phyloP scores from a whole-genome alignment of 2,113 vertebrate genomes.

The Chaetorhynchus papuensis region DNA sequence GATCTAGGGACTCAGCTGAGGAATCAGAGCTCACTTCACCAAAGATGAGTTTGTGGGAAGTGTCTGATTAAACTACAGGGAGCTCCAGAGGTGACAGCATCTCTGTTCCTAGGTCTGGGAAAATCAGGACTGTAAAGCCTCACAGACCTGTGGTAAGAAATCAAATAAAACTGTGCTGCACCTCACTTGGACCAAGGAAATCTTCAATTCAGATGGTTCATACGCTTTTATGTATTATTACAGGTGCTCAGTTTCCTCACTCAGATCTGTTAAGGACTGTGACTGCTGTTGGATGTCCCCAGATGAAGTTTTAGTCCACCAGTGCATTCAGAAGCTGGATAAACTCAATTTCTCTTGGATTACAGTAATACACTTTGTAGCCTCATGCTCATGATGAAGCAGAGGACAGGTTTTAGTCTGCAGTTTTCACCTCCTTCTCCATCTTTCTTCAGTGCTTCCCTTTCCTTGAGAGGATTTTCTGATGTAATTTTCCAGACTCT shows the following conservation, averaged over 20 bases:
- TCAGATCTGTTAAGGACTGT: background rate
- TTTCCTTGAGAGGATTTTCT: background rate
- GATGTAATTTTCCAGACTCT: background rate
- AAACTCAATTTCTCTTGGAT: background rate
- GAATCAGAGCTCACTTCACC: background rate
- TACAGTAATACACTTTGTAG: background rate
- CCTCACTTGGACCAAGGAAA: background rate
- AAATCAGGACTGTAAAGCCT: background rate
- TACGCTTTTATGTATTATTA: fast-evolving
- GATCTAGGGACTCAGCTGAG: background rate
- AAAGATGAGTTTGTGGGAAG: background rate
- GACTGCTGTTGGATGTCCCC: background rate
- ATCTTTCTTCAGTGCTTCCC: background rate
- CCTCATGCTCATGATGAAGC: background rate
- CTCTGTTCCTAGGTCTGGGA: background rate
- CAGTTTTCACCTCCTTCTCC: background rate
- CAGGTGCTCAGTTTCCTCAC: background rate
- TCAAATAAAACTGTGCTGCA: background rate
- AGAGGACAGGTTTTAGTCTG: background rate
- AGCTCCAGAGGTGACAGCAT: background rate
- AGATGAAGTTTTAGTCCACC: background rate
- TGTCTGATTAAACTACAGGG: background rate
- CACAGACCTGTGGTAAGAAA: background rate
- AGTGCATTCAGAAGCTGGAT: background rate
- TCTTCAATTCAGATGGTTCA: background rate